Conservation (phyloP, 2,113 vertebrate species). For the Strigops habroptila region DNA sequence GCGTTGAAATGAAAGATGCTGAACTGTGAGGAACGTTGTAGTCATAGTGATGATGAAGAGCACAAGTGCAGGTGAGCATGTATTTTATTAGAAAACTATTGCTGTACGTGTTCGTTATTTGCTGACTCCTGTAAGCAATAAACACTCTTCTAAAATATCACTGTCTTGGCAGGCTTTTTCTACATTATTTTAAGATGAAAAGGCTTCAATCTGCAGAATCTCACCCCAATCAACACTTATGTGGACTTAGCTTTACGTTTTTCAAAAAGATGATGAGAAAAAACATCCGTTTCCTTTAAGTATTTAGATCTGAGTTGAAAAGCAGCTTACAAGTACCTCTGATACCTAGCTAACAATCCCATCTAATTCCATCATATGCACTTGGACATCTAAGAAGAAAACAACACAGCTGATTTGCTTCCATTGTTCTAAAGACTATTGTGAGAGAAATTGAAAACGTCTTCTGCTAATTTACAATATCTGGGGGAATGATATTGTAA, state of each 20-base stretch:
- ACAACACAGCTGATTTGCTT: not conserved
- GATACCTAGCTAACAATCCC: not conserved
- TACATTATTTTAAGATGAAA: not conserved
- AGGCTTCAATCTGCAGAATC: not conserved
- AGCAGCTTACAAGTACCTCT: not conserved
- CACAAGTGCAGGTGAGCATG: not conserved
- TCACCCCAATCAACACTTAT: not conserved
- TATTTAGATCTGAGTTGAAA: not conserved
- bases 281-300: not conserved
- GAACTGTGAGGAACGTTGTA: slow-evolving; percentile 22
- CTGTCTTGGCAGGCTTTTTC: not conserved
- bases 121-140: not conserved
- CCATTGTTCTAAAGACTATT: not conserved
- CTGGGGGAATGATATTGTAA: not conserved
- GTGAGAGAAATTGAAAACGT: not conserved
- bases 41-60: slow-evolving; percentile 37
- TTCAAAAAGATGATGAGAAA: not conserved
- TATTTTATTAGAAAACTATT: slow-evolving; percentile 34
- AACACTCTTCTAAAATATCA: not conserved
- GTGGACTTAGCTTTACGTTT: not conserved
- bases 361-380: not conserved
- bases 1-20: not conserved
- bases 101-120: not conserved
- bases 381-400: not conserved
- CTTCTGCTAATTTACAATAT: not conserved